Evolutionary conservation across 2,888 invertebrate species (phyloP).

Genomic region (Latheticus oryzae): DNA sequence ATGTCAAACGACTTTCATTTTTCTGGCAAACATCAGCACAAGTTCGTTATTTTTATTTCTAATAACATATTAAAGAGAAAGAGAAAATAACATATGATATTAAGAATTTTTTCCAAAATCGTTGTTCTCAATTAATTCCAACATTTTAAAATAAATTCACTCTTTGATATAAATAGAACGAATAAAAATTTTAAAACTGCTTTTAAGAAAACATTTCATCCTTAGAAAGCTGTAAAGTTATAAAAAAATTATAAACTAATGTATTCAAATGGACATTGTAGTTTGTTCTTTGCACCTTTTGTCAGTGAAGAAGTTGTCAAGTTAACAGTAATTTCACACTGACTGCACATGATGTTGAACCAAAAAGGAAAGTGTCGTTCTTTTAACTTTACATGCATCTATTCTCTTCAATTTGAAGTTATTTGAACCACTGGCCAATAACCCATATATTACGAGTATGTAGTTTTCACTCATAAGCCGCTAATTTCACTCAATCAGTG

Average conservation of each 20-base stretch:
- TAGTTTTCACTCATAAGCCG: conserved; percentile 33
- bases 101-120: no score
- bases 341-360: conserved; percentile 10
- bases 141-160: no score
- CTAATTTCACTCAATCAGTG: conserved; percentile 30
- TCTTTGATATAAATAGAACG: no score
- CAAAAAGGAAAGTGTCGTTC: conserved; percentile 31
- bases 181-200: no score
- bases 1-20: conserved; percentile 41
- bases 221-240: no score
- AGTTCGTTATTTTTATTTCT: conserved; percentile 23
- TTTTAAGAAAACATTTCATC: no score
- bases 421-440: conserved; percentile 20
- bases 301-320: not conserved
- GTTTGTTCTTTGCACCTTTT: conserved; percentile 1
- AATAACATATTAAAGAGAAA: no score
- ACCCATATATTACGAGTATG: conserved; percentile 33
- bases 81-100: no score
- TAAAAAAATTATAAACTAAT: no score
- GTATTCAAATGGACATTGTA: not conserved
- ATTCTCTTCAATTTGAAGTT: conserved; percentile 13
- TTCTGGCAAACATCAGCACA: conserved; percentile 29
- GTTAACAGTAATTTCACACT: conserved; percentile 8
- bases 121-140: no score
- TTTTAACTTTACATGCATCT: conserved; percentile 12